Evolutionary conservation across 2,797 vertebrate species (phyloP), one percentile per base, ranked within the genome.

Genomic region (Epinephelus malabaricus): DNA sequence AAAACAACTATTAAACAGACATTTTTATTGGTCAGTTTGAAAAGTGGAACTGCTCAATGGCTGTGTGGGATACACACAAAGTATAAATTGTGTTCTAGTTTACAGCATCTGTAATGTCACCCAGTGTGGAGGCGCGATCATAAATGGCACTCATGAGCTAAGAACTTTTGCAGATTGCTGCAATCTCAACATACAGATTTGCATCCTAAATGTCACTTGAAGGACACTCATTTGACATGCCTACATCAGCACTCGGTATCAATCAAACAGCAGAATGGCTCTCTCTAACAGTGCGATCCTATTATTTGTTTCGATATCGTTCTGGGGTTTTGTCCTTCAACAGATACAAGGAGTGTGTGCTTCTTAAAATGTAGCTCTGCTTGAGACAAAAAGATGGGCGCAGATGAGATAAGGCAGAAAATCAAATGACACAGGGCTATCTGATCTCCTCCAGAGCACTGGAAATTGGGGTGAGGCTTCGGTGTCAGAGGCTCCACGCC

Each of bases 391-490:
- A 93, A 94, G 92, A 95, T 94, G 92, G 92, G 88, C 86, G 64
- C 74, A 11, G 92, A 92, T 90, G 92, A 93, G 93, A 93, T 94
- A 94, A 93, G 92, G 92, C 86, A 81, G 88, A 92, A 93, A 93
- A 94, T 94, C 94, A 94, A 94, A 95, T 92, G 94, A 93, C 93
- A 93, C 86, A 63, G 85, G 90, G 94, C 89, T 91, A 95, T 94
- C 92, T 94, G 92, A 95, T 95, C 92, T 92, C 86, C 92, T 92
- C 90, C 86, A 73, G 89, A 94, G 92, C 91, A 88, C 86, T 90
- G 92, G 92, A 93, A 95, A 95, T 95, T 94, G 92, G 93, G 93
- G 94, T 94, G 93, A 95, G 86, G 81, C 92, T 94, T 85, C 30
- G 45, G 91, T 93, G 93, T 95, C 92, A 94, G 92, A 95, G 93